Evolutionary conservation across 2,888 invertebrate species (phyloP).

Genomic region (Branchinecta sandiegonensis): DNA sequence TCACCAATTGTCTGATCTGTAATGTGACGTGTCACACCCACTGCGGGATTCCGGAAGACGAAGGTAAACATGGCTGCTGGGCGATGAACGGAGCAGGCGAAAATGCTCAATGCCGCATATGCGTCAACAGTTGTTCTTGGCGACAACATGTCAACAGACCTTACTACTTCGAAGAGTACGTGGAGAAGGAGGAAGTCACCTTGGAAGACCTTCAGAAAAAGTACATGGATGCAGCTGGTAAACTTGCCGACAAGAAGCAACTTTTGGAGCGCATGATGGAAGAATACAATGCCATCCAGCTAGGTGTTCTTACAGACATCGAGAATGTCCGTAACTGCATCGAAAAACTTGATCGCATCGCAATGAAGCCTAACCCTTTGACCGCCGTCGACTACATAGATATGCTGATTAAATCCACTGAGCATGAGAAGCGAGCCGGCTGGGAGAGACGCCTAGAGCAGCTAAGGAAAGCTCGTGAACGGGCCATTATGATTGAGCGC

Average conservation of each 20-base stretch:
- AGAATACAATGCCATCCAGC: conserved; percentile 24
- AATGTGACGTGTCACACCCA: conserved; percentile 29
- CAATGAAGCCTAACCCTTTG: conserved; percentile 28
- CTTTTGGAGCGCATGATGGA: conserved; percentile 23
- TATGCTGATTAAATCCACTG: conserved; percentile 28
- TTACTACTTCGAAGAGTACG: too few relatives aligned
- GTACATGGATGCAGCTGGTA: too few relatives aligned
- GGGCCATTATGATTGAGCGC: too few relatives aligned
- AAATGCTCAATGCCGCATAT: too few relatives aligned
- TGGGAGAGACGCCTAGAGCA: neutral
- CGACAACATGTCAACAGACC: too few relatives aligned
- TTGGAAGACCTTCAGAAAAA: too few relatives aligned
- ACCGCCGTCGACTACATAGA: conserved; percentile 29
- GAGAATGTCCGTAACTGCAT: conserved; percentile 18
- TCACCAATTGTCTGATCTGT: conserved; percentile 29
- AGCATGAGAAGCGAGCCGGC: conserved; percentile 23
- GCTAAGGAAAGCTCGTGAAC: too few relatives aligned
- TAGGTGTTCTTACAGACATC: conserved; percentile 23
- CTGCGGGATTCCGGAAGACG: conserved; percentile 27
- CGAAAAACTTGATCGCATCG: conserved; percentile 27
- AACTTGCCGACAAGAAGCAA: conserved; percentile 19
- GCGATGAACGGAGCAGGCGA: conserved; percentile 24
- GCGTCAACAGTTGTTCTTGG: too few relatives aligned
- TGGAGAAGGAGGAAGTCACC: too few relatives aligned
- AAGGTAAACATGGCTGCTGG: conserved; percentile 26